Percentiles rank a stretch among this genome's conserved stretches.
phyloP scores from a whole-genome alignment of 2,113 vertebrate genomes.

The Oriolus oriolus region DNA sequence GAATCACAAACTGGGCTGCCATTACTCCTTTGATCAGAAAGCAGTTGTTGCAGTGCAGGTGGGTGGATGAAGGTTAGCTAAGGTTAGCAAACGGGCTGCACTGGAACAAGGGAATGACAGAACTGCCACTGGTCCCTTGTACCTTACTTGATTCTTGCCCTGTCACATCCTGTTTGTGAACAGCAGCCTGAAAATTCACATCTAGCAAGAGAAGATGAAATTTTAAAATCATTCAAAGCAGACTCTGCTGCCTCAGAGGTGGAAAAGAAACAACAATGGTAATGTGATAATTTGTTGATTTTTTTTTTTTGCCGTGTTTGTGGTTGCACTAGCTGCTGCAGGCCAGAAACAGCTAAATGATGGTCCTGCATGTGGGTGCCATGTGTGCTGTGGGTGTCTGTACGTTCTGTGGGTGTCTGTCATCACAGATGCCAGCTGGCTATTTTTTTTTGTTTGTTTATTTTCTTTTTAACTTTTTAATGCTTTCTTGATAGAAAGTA shows the following conservation, averaged over 20 bases:
- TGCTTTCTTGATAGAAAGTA: neutral
- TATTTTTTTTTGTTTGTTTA: neutral
- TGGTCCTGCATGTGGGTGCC: neutral
- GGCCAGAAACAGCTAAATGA: neutral
- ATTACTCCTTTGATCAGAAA: constrained; percentile 14
- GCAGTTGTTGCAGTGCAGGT: neutral
- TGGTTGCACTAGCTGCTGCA: neutral
- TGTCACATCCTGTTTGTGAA: neutral
- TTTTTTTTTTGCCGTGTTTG: neutral
- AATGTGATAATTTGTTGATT: neutral
- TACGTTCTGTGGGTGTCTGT: neutral
- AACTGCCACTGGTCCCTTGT: neutral
- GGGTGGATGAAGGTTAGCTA: constrained; percentile 36
- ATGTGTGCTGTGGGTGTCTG: neutral
- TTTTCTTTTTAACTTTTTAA: neutral
- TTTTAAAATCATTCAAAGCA: neutral
- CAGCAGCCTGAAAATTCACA: neutral
- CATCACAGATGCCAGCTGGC: neutral
- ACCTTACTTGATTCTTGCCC: neutral
- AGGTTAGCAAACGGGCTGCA: neutral
- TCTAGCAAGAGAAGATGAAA: neutral
- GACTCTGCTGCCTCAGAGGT: neutral
- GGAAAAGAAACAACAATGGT: neutral
- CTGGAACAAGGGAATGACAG: neutral
- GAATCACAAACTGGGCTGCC: neutral